These are phyloP conservation scores for Percopsis omiscomaycus DNA, from an alignment of 2,797 vertebrate species.

Conservation along the genomic window DNA sequence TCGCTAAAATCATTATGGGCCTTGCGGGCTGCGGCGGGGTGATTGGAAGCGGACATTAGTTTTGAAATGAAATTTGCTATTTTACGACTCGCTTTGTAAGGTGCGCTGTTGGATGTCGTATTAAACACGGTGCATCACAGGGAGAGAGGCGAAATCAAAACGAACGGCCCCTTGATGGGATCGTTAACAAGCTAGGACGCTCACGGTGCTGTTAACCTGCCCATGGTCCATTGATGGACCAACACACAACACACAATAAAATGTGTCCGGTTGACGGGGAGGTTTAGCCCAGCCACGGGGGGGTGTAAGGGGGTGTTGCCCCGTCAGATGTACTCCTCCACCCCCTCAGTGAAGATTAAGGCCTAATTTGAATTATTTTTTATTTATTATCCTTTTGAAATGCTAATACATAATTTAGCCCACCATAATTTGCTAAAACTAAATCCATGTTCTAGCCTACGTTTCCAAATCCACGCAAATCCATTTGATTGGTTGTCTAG, in stretches of 20 bases:
- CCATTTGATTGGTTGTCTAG: too few relatives aligned
- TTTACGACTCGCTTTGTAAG: conserved; percentile 54
- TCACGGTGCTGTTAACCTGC: conserved; percentile 39
- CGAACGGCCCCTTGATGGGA: conserved; percentile 33
- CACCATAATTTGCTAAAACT: too few relatives aligned
- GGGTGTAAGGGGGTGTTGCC: too few relatives aligned
- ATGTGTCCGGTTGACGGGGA: conserved; percentile 18
- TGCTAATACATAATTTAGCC: too few relatives aligned
- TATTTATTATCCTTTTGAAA: too few relatives aligned
- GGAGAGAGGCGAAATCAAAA: conserved; percentile 40
- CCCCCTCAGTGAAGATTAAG: too few relatives aligned
- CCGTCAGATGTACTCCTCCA: too few relatives aligned
- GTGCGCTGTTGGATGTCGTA: conserved; percentile 53
- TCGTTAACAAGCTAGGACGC: conserved; percentile 43
- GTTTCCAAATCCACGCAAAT: too few relatives aligned
- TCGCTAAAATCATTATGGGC: conserved; percentile 68
- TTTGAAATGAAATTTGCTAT: conserved; percentile 44
- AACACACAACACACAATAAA: neutral
- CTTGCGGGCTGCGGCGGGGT: conserved; percentile 36
- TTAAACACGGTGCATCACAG: conserved; percentile 43
- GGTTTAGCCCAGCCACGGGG: neutral
- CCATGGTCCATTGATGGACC: conserved; percentile 15
- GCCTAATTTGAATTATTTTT: too few relatives aligned
- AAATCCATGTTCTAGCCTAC: too few relatives aligned
- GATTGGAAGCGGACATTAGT: conserved; percentile 53